Evolutionary conservation across 1,140 invertebrate genomes (phyloP).

Genomic region (Drosophila tristis): DNA sequence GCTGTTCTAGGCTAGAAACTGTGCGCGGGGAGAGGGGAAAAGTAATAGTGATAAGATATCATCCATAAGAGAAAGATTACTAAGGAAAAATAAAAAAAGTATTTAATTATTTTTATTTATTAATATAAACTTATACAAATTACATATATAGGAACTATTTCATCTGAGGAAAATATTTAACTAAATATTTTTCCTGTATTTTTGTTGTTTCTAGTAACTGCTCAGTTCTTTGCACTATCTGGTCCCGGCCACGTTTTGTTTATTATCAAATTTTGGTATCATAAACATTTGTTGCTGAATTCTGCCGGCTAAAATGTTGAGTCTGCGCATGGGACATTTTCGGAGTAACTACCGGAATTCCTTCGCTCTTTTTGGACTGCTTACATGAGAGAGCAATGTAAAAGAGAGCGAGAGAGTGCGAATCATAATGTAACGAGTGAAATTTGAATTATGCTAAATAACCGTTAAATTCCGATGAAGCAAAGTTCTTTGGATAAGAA

Average conservation of each 20-base stretch:
- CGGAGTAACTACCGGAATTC: constrained; percentile 65
- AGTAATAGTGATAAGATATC: not conserved
- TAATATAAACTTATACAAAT: not conserved
- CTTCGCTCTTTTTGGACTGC: constrained; percentile 38
- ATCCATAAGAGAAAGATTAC: not conserved
- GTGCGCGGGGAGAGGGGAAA: not conserved
- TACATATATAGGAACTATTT: too few relatives aligned
- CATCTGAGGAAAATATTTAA: not conserved
- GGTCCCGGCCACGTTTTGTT: constrained; percentile 46
- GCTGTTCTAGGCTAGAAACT: constrained; percentile 47
- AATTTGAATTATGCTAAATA: constrained; percentile 48
- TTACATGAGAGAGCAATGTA: constrained; percentile 9
- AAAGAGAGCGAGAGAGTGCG: constrained; percentile 5
- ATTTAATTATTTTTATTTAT: not conserved
- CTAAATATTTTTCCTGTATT: not conserved
- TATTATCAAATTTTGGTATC: constrained; percentile 48
- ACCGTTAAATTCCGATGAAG: constrained; percentile 59
- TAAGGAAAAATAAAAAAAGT: not conserved
- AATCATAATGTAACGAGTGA: constrained; percentile 58
- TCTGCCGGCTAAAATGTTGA: constrained; percentile 72
- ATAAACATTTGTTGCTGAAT: constrained; percentile 82
- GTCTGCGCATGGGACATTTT: constrained; percentile 65
- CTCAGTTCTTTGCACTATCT: not conserved
- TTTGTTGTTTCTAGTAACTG: not conserved
- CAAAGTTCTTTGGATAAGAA: too few relatives aligned